phyloP scores from a whole-genome alignment of 92 coral and sea anemone genomes.

The Parazoanthus swiftii region DNA sequence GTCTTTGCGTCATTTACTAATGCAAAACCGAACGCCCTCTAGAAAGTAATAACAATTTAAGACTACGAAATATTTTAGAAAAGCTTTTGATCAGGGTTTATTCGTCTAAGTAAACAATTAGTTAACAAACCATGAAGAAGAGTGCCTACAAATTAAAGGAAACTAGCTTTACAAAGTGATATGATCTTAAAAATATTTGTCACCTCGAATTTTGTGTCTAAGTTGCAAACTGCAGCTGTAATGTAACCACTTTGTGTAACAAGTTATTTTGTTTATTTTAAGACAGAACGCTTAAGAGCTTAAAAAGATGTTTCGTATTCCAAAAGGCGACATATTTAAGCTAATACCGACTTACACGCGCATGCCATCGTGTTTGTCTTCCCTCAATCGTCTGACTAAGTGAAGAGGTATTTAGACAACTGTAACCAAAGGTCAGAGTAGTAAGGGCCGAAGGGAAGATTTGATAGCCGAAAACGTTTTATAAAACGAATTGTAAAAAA shows the following conservation, averaged over 20 bases:
- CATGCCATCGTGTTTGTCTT: neutral
- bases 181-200: neutral
- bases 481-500: no score
- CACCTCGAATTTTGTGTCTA: neutral
- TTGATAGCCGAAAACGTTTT: no score
- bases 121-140: no score
- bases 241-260: neutral
- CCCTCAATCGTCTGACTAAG: no score
- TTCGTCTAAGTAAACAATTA: no score
- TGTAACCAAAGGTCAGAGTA: neutral
- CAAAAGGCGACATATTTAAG: neutral
- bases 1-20: no score
- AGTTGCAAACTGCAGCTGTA: neutral
- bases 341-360: neutral
- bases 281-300: neutral
- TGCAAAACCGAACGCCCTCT: no score
- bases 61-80: no score
- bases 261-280: neutral
- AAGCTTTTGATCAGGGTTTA: no score
- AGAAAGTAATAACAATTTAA: no score
- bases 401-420: no score
- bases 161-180: neutral
- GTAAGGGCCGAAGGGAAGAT: no score
- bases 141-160: neutral
- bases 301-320: neutral